Base-by-base conservation (phyloP, 2,888 invertebrate genomes). In the Cheilosia grossa region DNA sequence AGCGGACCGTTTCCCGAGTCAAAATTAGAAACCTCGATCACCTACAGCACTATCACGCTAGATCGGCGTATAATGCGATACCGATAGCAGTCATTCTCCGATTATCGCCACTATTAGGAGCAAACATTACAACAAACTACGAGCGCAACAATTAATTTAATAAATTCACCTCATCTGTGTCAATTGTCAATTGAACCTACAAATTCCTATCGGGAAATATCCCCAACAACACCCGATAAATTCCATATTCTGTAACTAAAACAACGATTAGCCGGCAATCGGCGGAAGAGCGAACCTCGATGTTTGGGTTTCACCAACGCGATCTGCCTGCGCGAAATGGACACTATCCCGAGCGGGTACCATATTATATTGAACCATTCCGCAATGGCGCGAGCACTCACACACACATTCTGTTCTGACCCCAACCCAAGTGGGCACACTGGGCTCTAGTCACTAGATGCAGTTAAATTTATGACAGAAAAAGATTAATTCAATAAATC, bases 401-500 rank as follows among this genome's bases (percentile, higher is more conserved):
- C 66, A 40, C 59, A 53, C 70, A 70, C 56, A 17, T 30, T 17
- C 17, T 27, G 51, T 59, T 56, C 56, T 30, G 33, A 66, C 64
- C 79, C 33, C 19, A 73, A 42, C 66, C 53, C 64, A 75, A 58
- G 81, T 77, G 82, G 66, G 59, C 73, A 73, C 27, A 27, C 27
- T 6, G 27, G 27, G 27, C 27, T 3, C 24, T 24, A 24, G 24
- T 24, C 24, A 27, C 82, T 56, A 66, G 75, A 67, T 85, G 85
- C 81, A 72, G 85, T 67, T 81, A 85, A 85, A 85, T 85, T 85
- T 85, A 85, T 85, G 85, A 85, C 67, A 85, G 61, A 77, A 85
- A 81, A 85, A 85, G 81, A 85, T 85, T 85, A 81, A 85, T 85
- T 77, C 81, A 77, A 85, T 85, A 85, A 85, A 85, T 85, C 85